phyloP scores from a whole-genome alignment of 2,888 invertebrate genomes.

The Apamea sordens region DNA sequence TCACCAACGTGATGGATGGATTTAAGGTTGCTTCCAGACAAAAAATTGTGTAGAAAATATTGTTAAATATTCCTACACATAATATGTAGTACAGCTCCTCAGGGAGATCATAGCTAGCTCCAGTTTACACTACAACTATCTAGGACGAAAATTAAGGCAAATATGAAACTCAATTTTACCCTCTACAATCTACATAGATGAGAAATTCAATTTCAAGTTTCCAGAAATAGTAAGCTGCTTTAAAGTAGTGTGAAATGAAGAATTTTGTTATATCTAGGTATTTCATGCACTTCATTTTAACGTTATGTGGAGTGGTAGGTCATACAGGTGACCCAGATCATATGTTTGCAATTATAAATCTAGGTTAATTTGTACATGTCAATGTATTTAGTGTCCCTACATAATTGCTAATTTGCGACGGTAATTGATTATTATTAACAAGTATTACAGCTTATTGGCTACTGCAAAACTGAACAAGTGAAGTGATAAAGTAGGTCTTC shows the following conservation, averaged over 20 bases:
- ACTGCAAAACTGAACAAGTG: conserved; percentile 24
- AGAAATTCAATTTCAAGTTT: conserved; percentile 54
- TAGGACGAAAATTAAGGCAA: conserved; percentile 45
- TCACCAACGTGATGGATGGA: conserved; percentile 30
- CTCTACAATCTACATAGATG: conserved; percentile 18
- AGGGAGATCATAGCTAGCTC: conserved; percentile 18
- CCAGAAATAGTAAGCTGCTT: conserved; percentile 45
- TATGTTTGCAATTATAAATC: conserved; percentile 26
- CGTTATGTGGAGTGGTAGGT: conserved; percentile 4
- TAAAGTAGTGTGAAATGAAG: conserved; percentile 63
- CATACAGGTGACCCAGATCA: conserved; percentile 36
- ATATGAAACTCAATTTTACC: conserved; percentile 59
- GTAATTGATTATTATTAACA: conserved; percentile 23
- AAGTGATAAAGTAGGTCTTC: conserved; percentile 45
- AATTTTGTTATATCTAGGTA: conserved; percentile 36
- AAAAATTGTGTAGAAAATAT: conserved; percentile 31
- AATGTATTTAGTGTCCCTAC: conserved; percentile 27
- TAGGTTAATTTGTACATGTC: conserved; percentile 40
- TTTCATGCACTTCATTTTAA: conserved; percentile 16
- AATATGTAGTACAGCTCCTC: conserved; percentile 4
- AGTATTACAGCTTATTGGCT: not conserved
- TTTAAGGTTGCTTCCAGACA: conserved; percentile 15
- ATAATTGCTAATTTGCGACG: conserved; percentile 30
- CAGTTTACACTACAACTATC: conserved; percentile 32
- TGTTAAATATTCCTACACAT: conserved; percentile 9